Conservation (phyloP, 2,113 vertebrate species). For the Clinocottus analis region DNA sequence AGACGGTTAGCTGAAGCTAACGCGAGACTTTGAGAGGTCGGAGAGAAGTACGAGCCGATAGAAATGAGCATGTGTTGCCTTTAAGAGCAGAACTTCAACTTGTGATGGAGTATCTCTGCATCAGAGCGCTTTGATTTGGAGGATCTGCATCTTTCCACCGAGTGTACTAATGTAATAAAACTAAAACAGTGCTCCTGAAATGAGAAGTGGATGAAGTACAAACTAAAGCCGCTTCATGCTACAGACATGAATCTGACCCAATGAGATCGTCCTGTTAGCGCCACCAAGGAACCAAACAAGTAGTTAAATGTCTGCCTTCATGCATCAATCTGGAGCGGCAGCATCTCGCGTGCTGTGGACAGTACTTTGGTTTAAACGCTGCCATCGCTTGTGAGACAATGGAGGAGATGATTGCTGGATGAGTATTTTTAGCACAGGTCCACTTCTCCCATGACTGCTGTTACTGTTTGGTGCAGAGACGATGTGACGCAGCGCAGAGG, state of each 20-base stretch:
- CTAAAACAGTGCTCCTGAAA: conserved; percentile 6
- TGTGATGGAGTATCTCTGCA: neutral
- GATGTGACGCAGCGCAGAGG: conserved; percentile 7
- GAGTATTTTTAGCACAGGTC: conserved; percentile 19
- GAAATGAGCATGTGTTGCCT: neutral
- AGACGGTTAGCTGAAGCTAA: neutral
- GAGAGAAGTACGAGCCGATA: neutral
- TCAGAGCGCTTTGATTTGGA: neutral
- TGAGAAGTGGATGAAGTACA: conserved; percentile 21
- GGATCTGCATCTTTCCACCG: neutral
- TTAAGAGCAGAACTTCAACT: neutral
- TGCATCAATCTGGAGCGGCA: conserved; percentile 1
- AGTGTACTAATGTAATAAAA: conserved; percentile 26
- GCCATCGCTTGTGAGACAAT: conserved; percentile 27
- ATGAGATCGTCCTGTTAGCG: conserved; percentile 22
- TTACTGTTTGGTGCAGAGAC: conserved; percentile 5
- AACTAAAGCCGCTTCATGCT: conserved; percentile 23
- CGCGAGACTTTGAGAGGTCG: neutral
- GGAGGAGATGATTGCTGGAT: conserved; percentile 20
- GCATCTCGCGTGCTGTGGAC: neutral
- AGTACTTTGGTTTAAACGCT: conserved; percentile 11
- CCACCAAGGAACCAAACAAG: neutral
- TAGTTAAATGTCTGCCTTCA: conserved; percentile 12
- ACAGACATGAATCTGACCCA: conserved; percentile 27
- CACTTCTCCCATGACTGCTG: conserved; percentile 12